These are phyloP conservation scores for Pristiophorus japonicus DNA, from an alignment of 2,113 vertebrate genomes.

Conservation along the genomic window DNA sequence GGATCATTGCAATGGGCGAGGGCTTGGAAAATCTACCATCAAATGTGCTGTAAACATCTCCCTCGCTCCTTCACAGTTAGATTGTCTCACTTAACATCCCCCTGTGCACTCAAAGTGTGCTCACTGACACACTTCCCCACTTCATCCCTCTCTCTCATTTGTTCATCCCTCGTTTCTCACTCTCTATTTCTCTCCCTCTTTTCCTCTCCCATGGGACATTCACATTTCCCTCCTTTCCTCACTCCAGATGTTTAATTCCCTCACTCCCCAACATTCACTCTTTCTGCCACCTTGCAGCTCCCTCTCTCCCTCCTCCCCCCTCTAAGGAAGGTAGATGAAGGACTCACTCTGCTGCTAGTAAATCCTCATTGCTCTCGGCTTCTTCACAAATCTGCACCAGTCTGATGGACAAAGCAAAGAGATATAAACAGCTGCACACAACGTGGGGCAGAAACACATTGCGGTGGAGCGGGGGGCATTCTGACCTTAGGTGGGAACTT, in stretches of 20 bases:
- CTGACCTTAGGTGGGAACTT: background rate
- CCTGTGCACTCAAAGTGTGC: background rate
- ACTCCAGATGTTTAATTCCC: background rate
- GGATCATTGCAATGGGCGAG: background rate
- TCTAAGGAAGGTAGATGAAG: background rate
- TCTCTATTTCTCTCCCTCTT: background rate
- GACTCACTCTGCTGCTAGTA: background rate
- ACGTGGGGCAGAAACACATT: background rate
- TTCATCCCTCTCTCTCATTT: background rate
- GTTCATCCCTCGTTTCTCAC: background rate
- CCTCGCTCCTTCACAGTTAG: background rate
- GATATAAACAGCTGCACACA: background rate
- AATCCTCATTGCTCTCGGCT: background rate
- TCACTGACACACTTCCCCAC: background rate
- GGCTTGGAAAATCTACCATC: background rate
- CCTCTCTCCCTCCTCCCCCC: background rate
- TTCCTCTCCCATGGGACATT: background rate
- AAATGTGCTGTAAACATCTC: background rate
- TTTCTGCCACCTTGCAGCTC: no score
- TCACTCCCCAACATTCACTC: background rate
- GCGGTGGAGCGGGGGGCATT: background rate
- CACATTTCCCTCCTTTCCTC: background rate
- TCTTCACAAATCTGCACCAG: background rate
- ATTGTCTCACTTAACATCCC: background rate
- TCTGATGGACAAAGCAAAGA: background rate